Evolutionary conservation across 1,140 invertebrate species (phyloP), one percentile per base, ranked within the genome.

Genomic region (Penaeus vannamei): DNA sequence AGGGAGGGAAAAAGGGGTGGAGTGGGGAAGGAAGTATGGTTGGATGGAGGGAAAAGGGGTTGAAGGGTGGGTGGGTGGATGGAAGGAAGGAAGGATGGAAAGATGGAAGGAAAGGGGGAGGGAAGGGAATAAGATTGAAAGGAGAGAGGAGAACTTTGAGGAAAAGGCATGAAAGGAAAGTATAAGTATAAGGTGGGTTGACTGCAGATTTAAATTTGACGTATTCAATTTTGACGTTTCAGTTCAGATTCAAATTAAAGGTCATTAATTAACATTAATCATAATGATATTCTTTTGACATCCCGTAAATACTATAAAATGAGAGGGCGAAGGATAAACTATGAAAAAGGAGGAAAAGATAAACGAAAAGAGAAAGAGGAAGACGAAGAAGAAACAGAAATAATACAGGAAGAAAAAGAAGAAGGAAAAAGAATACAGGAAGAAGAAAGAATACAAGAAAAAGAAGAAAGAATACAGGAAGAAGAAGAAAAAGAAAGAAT

Each of bases 21-120:
- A 19, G 53, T 46, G 80, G 53, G 80, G 59, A 53, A 53, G 80
- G 59, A 53, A 82, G 80, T 42, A n/a, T n/a, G n/a, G n/a, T n/a
- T n/a, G n/a, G n/a, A n/a, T n/a, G 80, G 80, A 82, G 80, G 59
- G 36, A 82, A 36, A 53, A 36, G 59, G 36, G 59, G 80, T n/a
- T 32, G 46, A 36, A 53, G 80, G 46, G 80, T n/a, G 80, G 46
- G 80, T 0, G 26, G n/a, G 4, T 22, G 26, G 72, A 77, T 0
- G 22, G 46, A 77, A 77, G 26, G 72, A 77, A 26, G 26, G 42
- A 26, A 76, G 19, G 19, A 19, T 10, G n/a, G 0, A 23, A 42
- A 12, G 29, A 22, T 29, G 26, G 8, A 29, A 77, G 72, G 26
- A 42, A 26, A 26, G 22, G 22, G 46, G 17, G 32, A 26, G 5